Evolutionary conservation across 2,113 vertebrate species (phyloP).

Genomic region (Oncorhynchus mykiss): DNA sequence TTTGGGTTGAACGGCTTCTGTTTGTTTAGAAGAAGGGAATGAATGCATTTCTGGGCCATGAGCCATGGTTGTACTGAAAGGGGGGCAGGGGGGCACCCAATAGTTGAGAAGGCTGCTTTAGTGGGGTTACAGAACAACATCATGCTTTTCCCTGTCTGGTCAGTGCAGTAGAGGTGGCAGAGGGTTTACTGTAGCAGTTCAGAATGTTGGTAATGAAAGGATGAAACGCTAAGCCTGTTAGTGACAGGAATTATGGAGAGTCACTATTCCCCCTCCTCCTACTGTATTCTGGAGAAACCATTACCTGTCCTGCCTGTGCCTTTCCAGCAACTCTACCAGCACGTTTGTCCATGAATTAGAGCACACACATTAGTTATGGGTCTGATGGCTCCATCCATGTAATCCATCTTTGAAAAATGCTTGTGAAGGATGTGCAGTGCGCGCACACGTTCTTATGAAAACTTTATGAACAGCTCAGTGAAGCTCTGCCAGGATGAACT

Average conservation of each 20-base stretch:
- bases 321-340: not conserved
- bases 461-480: conserved; percentile 46
- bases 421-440: conserved; percentile 30
- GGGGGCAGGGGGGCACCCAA: not conserved
- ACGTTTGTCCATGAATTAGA: not conserved
- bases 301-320: not conserved
- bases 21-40: not conserved
- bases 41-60: not conserved
- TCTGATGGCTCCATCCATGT: not conserved
- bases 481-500: conserved; percentile 65
- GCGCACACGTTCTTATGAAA: conserved; percentile 51
- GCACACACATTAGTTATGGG: not conserved
- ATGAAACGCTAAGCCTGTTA: not conserved
- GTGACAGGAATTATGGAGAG: not conserved
- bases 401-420: conserved; percentile 14
- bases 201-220: not conserved
- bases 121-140: not conserved
- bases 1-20: not conserved
- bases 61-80: not conserved
- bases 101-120: not conserved
- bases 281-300: not conserved
- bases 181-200: not conserved
- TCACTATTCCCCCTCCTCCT: not conserved
- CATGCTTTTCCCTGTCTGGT: not conserved
- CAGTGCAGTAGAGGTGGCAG: not conserved